These are phyloP conservation scores for Drosophila obscura DNA, from an alignment of 1,140 invertebrate genomes.

Conservation along the genomic window DNA sequence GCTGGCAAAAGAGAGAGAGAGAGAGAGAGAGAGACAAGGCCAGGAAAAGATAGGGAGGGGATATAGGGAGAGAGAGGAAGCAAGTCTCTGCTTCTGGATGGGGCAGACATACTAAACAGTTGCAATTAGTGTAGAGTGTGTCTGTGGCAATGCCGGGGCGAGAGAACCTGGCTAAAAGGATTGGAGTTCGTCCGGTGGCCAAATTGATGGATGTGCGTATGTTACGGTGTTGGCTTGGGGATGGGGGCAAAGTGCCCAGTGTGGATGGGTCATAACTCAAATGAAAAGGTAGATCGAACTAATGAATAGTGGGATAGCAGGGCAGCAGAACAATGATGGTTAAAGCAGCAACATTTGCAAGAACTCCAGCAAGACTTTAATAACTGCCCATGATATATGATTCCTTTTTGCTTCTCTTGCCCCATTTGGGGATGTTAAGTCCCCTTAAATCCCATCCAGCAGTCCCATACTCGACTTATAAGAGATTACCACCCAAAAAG, in stretches of 20 bases:
- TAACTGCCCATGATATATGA: not conserved
- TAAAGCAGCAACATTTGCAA: constrained; percentile 28
- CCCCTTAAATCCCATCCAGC: not conserved
- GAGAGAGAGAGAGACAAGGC: not conserved
- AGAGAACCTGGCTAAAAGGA: constrained; percentile 34
- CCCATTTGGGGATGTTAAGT: not conserved
- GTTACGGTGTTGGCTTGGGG: not conserved
- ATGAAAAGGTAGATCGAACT: constrained; percentile 43
- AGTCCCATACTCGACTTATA: constrained; percentile 10
- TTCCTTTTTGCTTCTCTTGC: not conserved
- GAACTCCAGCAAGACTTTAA: constrained; percentile 12
- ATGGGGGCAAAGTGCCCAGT: not conserved
- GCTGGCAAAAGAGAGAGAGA: constrained; percentile 6
- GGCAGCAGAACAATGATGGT: too few relatives aligned
- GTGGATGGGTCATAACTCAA: constrained; percentile 61
- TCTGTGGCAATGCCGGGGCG: constrained; percentile 20
- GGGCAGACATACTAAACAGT: constrained; percentile 49
- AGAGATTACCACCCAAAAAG: constrained; percentile 8
- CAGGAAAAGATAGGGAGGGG: constrained; percentile 1
- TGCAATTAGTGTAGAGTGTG: constrained; percentile 61
- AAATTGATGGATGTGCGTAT: constrained; percentile 48
- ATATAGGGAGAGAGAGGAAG: not conserved
- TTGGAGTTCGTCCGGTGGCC: constrained; percentile 55
- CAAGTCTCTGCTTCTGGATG: too few relatives aligned
- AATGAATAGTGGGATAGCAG: constrained; percentile 46